phyloP scores from a whole-genome alignment of 2,113 vertebrate genomes.

The Accipiter cooperii region DNA sequence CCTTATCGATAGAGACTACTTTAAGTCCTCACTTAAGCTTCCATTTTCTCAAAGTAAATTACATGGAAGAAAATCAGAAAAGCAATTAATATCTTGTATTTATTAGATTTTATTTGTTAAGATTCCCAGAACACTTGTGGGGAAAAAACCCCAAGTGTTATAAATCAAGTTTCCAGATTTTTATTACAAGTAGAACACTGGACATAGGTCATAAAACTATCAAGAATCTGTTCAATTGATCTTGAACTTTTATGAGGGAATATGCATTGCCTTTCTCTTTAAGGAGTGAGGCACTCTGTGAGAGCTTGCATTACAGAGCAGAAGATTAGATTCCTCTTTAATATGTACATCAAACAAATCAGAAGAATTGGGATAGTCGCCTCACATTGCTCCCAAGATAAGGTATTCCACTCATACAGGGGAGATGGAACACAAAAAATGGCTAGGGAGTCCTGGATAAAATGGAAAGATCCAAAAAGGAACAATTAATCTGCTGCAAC shows the following conservation, averaged over 20 bases:
- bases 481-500: not conserved
- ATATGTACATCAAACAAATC: not conserved
- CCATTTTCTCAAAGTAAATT: not conserved
- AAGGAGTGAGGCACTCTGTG: not conserved
- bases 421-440: not conserved
- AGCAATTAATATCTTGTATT: not conserved
- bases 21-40: not conserved
- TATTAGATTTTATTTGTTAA: not conserved
- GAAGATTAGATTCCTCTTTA: conserved; percentile 9
- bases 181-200: not conserved
- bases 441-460: not conserved
- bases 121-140: not conserved
- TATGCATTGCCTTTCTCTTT: not conserved
- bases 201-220: not conserved
- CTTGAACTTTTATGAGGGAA: not conserved
- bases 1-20: not conserved
- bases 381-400: not conserved
- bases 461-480: not conserved
- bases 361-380: not conserved
- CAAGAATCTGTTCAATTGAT: not conserved
- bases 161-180: not conserved
- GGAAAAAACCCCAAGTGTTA: not conserved
- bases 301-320: not conserved
- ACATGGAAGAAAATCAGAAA: not conserved
- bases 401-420: not conserved